phyloP scores from a whole-genome alignment of 2,113 vertebrate species.

The Lophius piscatorius region DNA sequence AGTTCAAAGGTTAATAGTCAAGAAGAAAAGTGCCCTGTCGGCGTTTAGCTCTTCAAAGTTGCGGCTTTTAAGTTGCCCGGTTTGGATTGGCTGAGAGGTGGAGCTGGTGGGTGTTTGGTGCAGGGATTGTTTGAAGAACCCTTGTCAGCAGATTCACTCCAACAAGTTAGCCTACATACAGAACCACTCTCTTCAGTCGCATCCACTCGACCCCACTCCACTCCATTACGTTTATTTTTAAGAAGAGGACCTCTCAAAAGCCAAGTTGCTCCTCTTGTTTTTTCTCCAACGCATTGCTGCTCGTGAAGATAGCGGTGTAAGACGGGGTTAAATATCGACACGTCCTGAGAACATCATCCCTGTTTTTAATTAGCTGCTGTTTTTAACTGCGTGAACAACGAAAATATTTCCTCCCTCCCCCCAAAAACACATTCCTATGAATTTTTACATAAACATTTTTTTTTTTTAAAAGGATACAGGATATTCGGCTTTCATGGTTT shows the following conservation, averaged over 20 bases:
- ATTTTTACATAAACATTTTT: conserved; percentile 79
- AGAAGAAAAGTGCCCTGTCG: conserved; percentile 25
- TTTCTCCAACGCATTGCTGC: conserved; percentile 69
- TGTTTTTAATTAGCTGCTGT: conserved; percentile 75
- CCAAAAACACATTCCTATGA: conserved; percentile 71
- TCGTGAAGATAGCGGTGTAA: conserved; percentile 76
- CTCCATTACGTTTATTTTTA: conserved; percentile 81
- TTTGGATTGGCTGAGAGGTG: conserved; percentile 43
- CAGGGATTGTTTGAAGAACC: conserved; percentile 65
- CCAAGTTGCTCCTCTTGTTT: conserved; percentile 71
- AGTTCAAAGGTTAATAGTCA: conserved; percentile 1
- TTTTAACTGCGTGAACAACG: conserved; percentile 58
- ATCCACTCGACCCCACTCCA: conserved; percentile 70
- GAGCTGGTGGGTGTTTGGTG: conserved; percentile 69
- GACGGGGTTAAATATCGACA: conserved; percentile 83
- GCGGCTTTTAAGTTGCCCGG: conserved; percentile 29
- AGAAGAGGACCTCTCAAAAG: conserved; percentile 74
- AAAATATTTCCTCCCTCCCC: conserved; percentile 68
- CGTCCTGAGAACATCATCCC: conserved; percentile 72
- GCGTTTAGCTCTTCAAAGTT: conserved; percentile 47
- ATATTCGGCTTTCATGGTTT: conserved; percentile 68
- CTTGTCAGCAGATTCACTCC: conserved; percentile 60
- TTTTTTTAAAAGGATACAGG: conserved; percentile 62
- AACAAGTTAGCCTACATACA: conserved; percentile 72
- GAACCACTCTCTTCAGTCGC: conserved; percentile 65